These are phyloP conservation scores for Corythaixoides concolor DNA, from an alignment of 2,113 vertebrate species.

Conservation along the genomic window DNA sequence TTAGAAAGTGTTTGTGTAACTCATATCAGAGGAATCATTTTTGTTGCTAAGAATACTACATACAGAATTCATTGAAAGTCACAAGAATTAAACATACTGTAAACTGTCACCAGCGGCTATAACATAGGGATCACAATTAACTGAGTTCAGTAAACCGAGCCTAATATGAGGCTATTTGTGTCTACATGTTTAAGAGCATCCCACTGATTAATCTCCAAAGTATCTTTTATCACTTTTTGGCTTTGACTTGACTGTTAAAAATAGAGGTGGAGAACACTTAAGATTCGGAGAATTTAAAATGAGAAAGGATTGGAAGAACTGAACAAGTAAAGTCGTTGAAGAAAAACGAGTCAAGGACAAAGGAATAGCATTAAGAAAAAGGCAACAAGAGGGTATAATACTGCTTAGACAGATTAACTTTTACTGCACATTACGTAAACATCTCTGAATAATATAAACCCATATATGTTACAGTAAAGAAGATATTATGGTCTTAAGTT, in stretches of 20 bases:
- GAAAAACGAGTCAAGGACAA: neutral
- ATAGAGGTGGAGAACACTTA: neutral
- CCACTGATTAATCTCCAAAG: neutral
- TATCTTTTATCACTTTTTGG: neutral
- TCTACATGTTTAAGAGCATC: neutral
- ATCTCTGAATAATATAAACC: neutral
- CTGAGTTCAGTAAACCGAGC: neutral
- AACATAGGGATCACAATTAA: neutral
- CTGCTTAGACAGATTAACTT: neutral
- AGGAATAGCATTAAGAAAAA: neutral
- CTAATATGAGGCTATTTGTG: neutral
- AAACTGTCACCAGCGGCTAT: neutral
- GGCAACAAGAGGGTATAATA: neutral
- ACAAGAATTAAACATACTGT: neutral
- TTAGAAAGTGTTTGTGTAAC: neutral
- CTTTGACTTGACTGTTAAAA: neutral
- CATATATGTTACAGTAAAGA: neutral
- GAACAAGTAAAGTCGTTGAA: neutral
- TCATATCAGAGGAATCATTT: neutral
- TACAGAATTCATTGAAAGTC: neutral
- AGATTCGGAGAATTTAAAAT: neutral
- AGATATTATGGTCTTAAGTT: neutral
- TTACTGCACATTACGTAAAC: neutral
- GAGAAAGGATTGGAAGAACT: neutral
- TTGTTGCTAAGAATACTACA: neutral